Evolutionary conservation across 2,797 vertebrate species (phyloP).

Genomic region (Schizothorax lantsangensis): DNA sequence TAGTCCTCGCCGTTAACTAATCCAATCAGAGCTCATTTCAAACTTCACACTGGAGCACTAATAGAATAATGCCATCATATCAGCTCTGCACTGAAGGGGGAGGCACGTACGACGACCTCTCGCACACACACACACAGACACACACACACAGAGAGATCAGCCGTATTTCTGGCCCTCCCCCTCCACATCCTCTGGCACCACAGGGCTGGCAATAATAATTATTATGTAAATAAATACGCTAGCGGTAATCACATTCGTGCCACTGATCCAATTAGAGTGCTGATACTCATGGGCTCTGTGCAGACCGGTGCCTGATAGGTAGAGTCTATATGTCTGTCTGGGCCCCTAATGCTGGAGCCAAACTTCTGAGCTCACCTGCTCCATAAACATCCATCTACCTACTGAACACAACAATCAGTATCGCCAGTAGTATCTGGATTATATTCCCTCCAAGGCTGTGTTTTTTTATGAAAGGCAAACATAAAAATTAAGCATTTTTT

Average conservation of each 20-base stretch:
- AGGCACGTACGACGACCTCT: conserved; percentile 54
- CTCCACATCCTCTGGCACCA: conserved; percentile 71
- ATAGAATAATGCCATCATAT: conserved; percentile 70
- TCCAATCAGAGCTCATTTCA: conserved; percentile 68
- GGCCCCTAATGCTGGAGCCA: conserved; percentile 62
- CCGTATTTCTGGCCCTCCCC: conserved; percentile 55
- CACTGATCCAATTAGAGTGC: conserved; percentile 84
- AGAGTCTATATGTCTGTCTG: conserved; percentile 77
- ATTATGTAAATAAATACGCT: conserved; percentile 90
- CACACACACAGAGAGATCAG: conserved; percentile 49
- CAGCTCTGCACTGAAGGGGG: conserved; percentile 59
- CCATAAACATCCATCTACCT: conserved; percentile 50
- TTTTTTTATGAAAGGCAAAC: conserved; percentile 8
- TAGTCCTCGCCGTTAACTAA: conserved; percentile 72
- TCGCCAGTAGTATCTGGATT: neutral
- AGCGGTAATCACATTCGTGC: conserved; percentile 85
- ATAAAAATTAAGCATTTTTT: neutral
- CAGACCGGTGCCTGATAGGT: conserved; percentile 79
- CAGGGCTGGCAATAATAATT: conserved; percentile 84
- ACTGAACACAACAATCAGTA: conserved; percentile 29
- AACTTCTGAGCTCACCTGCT: conserved; percentile 60
- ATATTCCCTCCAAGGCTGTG: neutral
- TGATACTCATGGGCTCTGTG: conserved; percentile 78
- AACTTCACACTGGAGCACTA: conserved; percentile 70
- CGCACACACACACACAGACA: conserved; percentile 22